Conservation (phyloP, 1,140 invertebrate species). For the Agrilus planipennis region DNA sequence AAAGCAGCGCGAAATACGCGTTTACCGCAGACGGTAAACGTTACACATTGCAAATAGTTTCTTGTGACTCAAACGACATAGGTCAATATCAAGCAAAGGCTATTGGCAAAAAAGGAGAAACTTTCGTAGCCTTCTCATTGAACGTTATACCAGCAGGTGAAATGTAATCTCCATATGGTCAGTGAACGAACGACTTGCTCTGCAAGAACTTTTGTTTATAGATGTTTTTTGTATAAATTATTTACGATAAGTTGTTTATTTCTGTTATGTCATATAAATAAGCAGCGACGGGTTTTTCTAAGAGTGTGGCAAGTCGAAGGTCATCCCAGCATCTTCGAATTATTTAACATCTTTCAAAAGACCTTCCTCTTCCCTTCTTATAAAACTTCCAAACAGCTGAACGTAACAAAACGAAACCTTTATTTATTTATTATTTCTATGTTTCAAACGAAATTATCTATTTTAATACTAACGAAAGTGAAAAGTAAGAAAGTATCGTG, state of each 20-base stretch:
- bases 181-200: conserved; percentile 29
- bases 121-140: conserved; percentile 70
- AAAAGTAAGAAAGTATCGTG: no score
- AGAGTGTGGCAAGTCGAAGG: no score
- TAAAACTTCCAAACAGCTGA: no score
- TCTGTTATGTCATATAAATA: no score
- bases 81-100: conserved; percentile 84
- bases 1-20: conserved; percentile 61
- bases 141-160: conserved; percentile 49
- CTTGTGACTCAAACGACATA: conserved; percentile 64
- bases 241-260: background rate
- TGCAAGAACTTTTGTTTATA: conserved; percentile 16
- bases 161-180: conserved; percentile 17
- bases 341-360: no score
- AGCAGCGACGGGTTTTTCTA: no score
- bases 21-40: conserved; percentile 70
- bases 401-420: no score
- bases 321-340: no score
- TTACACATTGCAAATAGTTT: conserved; percentile 63
- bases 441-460: no score
- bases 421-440: no score
- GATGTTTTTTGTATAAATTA: conserved; percentile 26
- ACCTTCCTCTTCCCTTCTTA: no score
- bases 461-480: no score
- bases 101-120: conserved; percentile 73